phyloP scores from a whole-genome alignment of 2,888 invertebrate genomes.

The Caenorhabditis sp. region DNA sequence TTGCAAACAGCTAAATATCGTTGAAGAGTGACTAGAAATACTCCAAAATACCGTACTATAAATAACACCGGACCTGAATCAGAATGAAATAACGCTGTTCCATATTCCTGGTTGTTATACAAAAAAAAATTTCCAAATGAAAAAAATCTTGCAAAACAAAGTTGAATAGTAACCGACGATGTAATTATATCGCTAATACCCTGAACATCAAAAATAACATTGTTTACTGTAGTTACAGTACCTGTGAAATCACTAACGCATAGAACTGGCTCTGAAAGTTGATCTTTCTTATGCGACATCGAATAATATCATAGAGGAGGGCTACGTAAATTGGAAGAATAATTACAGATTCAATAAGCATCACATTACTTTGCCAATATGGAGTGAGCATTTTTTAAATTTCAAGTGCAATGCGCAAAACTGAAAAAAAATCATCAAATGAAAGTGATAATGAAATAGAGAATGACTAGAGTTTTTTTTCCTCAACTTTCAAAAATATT shows the following conservation, averaged over 20 bases:
- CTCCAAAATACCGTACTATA: constrained; percentile 15
- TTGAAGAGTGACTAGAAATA: constrained; percentile 20
- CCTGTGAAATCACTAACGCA: constrained; percentile 24
- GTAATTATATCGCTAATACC: constrained; percentile 23
- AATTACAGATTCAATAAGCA: constrained; percentile 14
- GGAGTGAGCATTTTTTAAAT: constrained; percentile 9
- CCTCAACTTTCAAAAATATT: no score
- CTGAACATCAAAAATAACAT: constrained; percentile 2
- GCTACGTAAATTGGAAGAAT: constrained; percentile 17
- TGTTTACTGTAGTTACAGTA: background rate
- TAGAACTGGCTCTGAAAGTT: constrained; percentile 2
- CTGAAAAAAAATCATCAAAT: no score
- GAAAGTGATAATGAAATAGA: no score
- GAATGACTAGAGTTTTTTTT: no score
- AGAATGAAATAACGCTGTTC: constrained; percentile 5
- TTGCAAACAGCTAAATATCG: constrained; percentile 20
- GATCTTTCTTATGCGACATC: background rate
- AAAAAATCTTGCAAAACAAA: constrained; percentile 19
- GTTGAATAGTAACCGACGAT: constrained; percentile 7
- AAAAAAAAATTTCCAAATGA: constrained; percentile 17
- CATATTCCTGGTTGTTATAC: constrained; percentile 7
- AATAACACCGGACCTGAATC: constrained; percentile 29
- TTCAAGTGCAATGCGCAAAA: no score
- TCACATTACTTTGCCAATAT: constrained; percentile 18
- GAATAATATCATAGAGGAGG: constrained; percentile 11